Evolutionary conservation across 2,888 invertebrate genomes (phyloP).

Genomic region (Metopia argyrocephala): DNA sequence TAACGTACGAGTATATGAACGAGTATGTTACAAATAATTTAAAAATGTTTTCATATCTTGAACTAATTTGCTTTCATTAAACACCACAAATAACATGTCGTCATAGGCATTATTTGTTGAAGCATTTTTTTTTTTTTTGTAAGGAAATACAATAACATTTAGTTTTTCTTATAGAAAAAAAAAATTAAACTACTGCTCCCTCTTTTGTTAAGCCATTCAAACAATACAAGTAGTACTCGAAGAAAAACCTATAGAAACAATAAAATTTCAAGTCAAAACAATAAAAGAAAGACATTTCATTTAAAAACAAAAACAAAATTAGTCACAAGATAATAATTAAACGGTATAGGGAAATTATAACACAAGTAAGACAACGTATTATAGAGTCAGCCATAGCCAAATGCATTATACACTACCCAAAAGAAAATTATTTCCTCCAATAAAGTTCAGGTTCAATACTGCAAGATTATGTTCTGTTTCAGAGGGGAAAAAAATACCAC

Average conservation of each 20-base stretch:
- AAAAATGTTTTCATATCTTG: slow-evolving; percentile 53
- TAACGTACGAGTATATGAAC: no score
- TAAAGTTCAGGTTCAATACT: no score
- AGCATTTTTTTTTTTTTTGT: neutral
- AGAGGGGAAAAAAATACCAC: no score
- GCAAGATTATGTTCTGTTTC: no score
- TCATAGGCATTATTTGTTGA: neutral
- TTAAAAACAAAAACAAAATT: neutral
- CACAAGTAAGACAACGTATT: neutral
- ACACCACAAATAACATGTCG: neutral
- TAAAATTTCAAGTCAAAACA: neutral
- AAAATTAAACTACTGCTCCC: slow-evolving; percentile 1
- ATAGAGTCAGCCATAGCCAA: neutral
- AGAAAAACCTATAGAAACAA: neutral
- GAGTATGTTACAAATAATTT: neutral
- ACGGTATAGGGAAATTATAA: no score
- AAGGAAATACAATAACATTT: neutral
- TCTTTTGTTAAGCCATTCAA: slow-evolving; percentile 2
- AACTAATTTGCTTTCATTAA: slow-evolving; percentile 55
- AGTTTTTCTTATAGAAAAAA: neutral
- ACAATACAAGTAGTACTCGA: slow-evolving; percentile 18
- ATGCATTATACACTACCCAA: no score
- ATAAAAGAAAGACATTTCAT: slow-evolving; percentile 11
- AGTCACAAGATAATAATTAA: neutral
- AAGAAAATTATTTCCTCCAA: no score